These are phyloP conservation scores for Gephyroberyx darwinii DNA, from an alignment of 2,797 vertebrate species.

Conservation along the genomic window DNA sequence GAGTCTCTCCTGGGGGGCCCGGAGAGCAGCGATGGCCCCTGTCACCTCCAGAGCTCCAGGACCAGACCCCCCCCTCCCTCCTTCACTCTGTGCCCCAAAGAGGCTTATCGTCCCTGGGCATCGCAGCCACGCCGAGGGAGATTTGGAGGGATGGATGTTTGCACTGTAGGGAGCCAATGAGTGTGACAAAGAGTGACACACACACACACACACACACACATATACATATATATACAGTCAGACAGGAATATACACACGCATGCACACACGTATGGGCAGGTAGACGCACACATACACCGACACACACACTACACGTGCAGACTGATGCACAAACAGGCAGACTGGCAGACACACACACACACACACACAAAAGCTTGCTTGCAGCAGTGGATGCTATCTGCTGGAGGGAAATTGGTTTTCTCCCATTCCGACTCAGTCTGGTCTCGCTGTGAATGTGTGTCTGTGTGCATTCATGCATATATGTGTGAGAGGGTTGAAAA, in stretches of 20 bases:
- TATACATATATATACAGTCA: neutral
- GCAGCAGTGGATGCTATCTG: conserved; percentile 43
- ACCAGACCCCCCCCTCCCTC: neutral
- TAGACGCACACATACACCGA: neutral
- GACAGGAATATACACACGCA: neutral
- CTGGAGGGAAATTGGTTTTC: conserved; percentile 50
- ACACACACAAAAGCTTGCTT: conserved; percentile 12
- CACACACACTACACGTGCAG: conserved; percentile 7
- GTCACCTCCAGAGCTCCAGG: conserved; percentile 49
- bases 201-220: conserved; percentile 15
- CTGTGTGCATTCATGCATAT: conserved; percentile 29
- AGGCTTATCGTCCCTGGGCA: conserved; percentile 54
- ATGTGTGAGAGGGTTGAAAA: neutral
- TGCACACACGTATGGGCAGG: conserved; percentile 18
- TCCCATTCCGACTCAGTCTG: conserved; percentile 23
- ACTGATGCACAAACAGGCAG: neutral
- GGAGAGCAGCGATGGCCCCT: conserved; percentile 40
- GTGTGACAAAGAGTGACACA: conserved; percentile 45
- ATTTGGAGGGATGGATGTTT: conserved; percentile 52
- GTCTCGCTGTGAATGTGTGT: conserved; percentile 22
- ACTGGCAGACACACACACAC: conserved; percentile 3
- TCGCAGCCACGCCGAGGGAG: conserved; percentile 43
- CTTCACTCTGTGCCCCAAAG: conserved; percentile 39
- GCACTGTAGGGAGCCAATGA: conserved; percentile 52
- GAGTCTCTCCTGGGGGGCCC: conserved; percentile 46